Evolutionary conservation across 2,113 vertebrate species (phyloP).

Genomic region (Pollimyrus isidori): DNA sequence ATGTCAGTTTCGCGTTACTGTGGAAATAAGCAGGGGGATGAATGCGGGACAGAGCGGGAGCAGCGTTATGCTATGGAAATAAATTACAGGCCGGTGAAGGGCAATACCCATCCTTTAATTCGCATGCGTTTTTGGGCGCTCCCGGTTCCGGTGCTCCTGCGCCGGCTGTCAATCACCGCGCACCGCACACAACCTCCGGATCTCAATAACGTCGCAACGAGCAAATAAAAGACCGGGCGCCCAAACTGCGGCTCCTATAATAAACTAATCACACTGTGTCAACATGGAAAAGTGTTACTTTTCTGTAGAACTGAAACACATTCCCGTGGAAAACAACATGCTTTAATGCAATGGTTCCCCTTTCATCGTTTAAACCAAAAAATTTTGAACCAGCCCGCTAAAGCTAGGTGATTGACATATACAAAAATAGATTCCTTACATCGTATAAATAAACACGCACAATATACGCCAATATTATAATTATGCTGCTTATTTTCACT

Average conservation of each 20-base stretch:
- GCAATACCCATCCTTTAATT: slow-evolving; percentile 38
- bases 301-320: slow-evolving; percentile 52
- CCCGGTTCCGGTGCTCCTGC: slow-evolving; percentile 29
- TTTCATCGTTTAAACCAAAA: slow-evolving; percentile 30
- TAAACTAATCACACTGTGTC: slow-evolving; percentile 66
- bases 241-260: slow-evolving; percentile 52
- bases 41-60: slow-evolving; percentile 20
- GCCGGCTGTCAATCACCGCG: slow-evolving; percentile 37
- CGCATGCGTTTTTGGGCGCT: slow-evolving; percentile 24
- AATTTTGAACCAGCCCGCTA: slow-evolving; percentile 37
- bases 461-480: slow-evolving; percentile 45
- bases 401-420: slow-evolving; percentile 57
- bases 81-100: slow-evolving; percentile 39
- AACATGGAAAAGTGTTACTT: slow-evolving; percentile 56
- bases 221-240: slow-evolving; percentile 43
- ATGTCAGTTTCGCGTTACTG: slow-evolving; percentile 47
- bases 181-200: slow-evolving; percentile 27
- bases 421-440: slow-evolving; percentile 61
- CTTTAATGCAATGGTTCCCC: slow-evolving; percentile 27
- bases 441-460: slow-evolving; percentile 56
- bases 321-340: slow-evolving; percentile 42
- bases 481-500: slow-evolving; percentile 61
- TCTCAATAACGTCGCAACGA: slow-evolving; percentile 37
- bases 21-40: slow-evolving; percentile 44
- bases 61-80: slow-evolving; percentile 32